These are phyloP conservation scores for Campylomormyrus tamandua DNA, from an alignment of 2,113 vertebrate species.

Conservation along the genomic window DNA sequence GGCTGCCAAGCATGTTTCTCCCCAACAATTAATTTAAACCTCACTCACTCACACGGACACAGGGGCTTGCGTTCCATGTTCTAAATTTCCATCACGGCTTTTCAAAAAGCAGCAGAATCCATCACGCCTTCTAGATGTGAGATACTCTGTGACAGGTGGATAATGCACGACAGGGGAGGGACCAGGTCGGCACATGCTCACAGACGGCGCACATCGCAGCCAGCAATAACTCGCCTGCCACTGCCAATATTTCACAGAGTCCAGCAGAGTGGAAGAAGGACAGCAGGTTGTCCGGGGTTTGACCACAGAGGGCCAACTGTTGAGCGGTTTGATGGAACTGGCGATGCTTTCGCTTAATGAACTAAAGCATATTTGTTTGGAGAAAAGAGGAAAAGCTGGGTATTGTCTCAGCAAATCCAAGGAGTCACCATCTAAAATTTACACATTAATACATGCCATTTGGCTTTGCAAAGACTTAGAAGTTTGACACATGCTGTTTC, in stretches of 20 bases:
- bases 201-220: conserved; percentile 14
- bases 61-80: neutral
- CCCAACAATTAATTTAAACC: neutral
- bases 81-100: neutral
- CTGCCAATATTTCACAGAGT: neutral
- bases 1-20: conserved; percentile 30
- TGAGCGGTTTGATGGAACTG: no score
- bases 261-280: neutral
- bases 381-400: neutral
- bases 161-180: conserved; percentile 35
- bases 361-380: neutral
- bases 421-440: neutral
- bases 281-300: neutral
- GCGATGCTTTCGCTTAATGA: neutral
- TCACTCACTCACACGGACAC: conserved; percentile 20
- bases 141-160: conserved; percentile 41
- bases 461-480: neutral
- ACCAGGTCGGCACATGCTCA: conserved; percentile 36
- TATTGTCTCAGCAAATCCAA: neutral
- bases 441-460: neutral
- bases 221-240: neutral
- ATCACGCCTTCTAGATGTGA: conserved; percentile 33
- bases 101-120: conserved; percentile 22
- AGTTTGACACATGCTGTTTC: neutral
- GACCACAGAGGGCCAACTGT: neutral